Percentiles rank a stretch among this genome's conserved stretches.
phyloP scores from a whole-genome alignment of 2,797 vertebrate species.

The Tolypeutes matacus region DNA sequence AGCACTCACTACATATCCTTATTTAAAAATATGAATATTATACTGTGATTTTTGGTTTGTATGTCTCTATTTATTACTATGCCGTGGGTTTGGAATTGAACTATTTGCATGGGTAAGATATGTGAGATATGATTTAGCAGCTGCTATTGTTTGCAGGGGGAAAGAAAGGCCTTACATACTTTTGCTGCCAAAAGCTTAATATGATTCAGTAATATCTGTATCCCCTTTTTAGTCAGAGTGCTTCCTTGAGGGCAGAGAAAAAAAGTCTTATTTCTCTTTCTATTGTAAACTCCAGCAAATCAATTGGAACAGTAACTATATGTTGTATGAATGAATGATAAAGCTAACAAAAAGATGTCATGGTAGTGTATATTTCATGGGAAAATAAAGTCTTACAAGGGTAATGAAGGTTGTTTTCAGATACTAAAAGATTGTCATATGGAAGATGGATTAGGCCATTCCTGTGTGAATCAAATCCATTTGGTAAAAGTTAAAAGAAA shows the following conservation, averaged over 20 bases:
- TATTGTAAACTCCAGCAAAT: background rate
- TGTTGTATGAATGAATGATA: background rate
- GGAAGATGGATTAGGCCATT: constrained; percentile 19
- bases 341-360: background rate
- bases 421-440: background rate
- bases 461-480: background rate
- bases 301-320: background rate
- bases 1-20: background rate
- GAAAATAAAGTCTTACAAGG: background rate
- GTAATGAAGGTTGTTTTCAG: background rate
- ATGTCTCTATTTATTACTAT: background rate
- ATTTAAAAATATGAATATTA: background rate
- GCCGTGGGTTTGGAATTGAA: background rate
- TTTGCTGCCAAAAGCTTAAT: background rate
- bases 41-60: background rate
- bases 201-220: background rate
- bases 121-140: background rate
- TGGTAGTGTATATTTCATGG: constrained; percentile 7
- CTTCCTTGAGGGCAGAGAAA: background rate
- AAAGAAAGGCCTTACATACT: background rate
- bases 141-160: background rate
- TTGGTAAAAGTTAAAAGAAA: background rate
- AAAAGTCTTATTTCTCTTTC: constrained; percentile 35
- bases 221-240: background rate
- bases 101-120: background rate